These are phyloP conservation scores for Myotis brandtii DNA, from an alignment of 2,113 vertebrate genomes.

Conservation along the genomic window DNA sequence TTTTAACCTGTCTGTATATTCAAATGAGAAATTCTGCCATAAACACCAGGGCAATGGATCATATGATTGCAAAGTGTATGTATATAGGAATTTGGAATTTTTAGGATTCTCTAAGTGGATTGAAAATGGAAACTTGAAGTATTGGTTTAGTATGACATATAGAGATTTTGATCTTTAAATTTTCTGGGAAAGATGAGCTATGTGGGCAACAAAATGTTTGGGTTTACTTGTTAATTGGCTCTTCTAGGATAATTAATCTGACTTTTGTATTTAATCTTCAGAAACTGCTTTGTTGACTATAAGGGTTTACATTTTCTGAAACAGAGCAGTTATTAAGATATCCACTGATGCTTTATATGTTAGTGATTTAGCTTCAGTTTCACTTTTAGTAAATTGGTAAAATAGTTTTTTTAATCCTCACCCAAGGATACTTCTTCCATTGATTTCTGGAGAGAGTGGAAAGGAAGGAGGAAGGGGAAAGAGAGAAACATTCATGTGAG, in stretches of 20 bases:
- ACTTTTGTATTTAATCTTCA: constrained; percentile 39
- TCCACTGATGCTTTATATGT: not conserved
- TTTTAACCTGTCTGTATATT: not conserved
- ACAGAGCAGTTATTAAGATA: not conserved
- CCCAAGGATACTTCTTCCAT: too few species aligned
- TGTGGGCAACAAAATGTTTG: not conserved
- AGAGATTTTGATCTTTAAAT: constrained; percentile 34
- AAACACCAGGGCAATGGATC: not conserved
- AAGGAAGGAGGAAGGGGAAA: too few species aligned
- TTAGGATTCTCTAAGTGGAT: not conserved
- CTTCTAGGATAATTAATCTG: not conserved
- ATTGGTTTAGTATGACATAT: not conserved
- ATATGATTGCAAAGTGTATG: not conserved
- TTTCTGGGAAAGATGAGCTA: not conserved
- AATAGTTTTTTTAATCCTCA: not conserved
- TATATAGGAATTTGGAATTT: not conserved
- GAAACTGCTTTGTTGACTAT: not conserved
- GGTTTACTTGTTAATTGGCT: constrained; percentile 38
- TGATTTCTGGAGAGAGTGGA: too few species aligned
- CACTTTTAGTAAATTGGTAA: not conserved
- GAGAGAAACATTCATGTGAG: too few species aligned
- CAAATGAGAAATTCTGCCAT: not conserved
- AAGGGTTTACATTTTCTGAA: constrained; percentile 11
- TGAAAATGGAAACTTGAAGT: not conserved
- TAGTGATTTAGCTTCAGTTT: constrained; percentile 31